Evolutionary conservation across 1,140 invertebrate species (phyloP).

Genomic region (Chionoecetes opilio): DNA sequence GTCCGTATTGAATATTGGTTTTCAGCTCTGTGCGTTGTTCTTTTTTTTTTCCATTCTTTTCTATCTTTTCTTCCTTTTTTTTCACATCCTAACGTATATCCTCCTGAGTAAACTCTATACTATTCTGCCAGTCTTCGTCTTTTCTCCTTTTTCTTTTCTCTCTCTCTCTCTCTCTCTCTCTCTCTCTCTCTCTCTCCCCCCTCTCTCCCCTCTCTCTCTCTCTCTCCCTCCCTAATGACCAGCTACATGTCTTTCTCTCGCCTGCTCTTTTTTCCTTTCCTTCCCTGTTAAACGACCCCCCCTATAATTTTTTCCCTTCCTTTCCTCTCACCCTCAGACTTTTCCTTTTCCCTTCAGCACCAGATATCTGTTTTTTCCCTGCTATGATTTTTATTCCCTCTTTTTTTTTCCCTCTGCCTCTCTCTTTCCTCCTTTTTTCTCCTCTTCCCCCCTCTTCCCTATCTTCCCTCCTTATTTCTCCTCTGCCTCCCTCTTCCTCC

Average conservation of each 20-base stretch:
- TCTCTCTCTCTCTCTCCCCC: too few relatives aligned
- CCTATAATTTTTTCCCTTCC: background rate
- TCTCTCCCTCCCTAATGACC: conserved; percentile 15
- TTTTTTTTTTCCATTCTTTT: background rate
- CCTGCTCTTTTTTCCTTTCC: background rate
- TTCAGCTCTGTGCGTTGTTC: background rate
- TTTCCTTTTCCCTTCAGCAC: conserved; percentile 18
- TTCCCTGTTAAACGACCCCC: conserved; percentile 25
- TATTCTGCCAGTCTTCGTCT: too few relatives aligned
- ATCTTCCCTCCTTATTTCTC: background rate
- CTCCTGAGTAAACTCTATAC: background rate
- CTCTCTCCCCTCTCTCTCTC: too few relatives aligned
- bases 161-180: too few relatives aligned
- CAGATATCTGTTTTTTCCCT: background rate
- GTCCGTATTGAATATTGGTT: too few relatives aligned
- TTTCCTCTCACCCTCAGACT: background rate
- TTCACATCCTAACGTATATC: background rate
- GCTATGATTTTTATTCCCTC: background rate
- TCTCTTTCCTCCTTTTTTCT: background rate
- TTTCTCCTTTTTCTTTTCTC: too few relatives aligned
- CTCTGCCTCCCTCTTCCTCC: background rate
- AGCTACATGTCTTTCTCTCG: conserved; percentile 27
- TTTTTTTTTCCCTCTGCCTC: background rate
- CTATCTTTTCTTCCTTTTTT: background rate
- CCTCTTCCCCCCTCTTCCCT: background rate